Evolutionary conservation across 2,113 vertebrate genomes (phyloP).

Genomic region (Vulpes lagopus): DNA sequence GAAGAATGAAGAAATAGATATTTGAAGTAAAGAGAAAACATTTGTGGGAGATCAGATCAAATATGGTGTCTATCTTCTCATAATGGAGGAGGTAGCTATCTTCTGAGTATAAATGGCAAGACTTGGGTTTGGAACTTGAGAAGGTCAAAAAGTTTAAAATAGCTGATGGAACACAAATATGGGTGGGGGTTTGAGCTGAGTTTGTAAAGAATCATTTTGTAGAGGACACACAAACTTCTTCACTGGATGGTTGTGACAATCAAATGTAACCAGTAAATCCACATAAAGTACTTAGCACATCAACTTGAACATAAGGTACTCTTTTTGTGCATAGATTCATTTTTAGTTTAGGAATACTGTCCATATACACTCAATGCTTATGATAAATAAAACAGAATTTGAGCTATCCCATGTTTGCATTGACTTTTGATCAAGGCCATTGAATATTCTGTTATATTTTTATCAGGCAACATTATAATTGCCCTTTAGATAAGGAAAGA

Average conservation of each 20-base stretch:
- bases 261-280: neutral
- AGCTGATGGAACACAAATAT: neutral
- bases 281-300: neutral
- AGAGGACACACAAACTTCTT: neutral
- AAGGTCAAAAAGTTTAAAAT: neutral
- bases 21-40: neutral
- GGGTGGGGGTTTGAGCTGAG: neutral
- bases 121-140: neutral
- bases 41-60: neutral
- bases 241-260: neutral
- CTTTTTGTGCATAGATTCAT: neutral
- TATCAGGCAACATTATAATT: constrained; percentile 12
- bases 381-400: constrained; percentile 4
- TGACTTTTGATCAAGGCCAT: constrained; percentile 14
- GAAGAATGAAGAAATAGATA: neutral
- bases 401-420: neutral
- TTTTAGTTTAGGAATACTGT: neutral
- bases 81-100: neutral
- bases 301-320: neutral
- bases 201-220: neutral
- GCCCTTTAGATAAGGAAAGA: constrained; percentile 40
- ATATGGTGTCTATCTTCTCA: neutral
- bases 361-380: neutral
- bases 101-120: neutral
- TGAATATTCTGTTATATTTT: constrained; percentile 1